Conservation (phyloP, 2,888 invertebrate genomes). For the Drosophila hamatofila region DNA sequence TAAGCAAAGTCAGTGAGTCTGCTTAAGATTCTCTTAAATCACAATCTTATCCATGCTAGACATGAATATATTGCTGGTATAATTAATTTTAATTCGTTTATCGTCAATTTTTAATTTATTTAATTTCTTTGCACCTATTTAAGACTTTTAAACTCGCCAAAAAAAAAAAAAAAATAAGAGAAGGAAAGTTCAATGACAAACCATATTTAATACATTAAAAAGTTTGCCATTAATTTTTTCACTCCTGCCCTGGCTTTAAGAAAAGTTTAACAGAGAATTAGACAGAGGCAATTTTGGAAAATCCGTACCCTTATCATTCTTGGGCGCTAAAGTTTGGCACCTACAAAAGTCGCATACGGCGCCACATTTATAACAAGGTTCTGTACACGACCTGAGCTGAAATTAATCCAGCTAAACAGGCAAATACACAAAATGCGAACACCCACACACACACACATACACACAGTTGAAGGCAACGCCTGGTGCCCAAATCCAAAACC, state of each 20-base stretch:
- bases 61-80: background rate
- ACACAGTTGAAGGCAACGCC: constrained; percentile 13
- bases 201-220: constrained; percentile 11
- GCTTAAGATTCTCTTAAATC: background rate
- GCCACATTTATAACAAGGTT: constrained; percentile 41
- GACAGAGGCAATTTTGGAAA: constrained; percentile 14
- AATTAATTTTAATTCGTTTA: constrained; percentile 1
- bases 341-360: constrained; percentile 45
- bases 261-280: constrained; percentile 36
- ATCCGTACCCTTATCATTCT: constrained; percentile 11
- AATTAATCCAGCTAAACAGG: constrained; percentile 47
- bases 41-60: background rate
- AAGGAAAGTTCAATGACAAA: constrained; percentile 9
- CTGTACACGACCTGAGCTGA: constrained; percentile 36
- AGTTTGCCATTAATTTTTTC: constrained; percentile 32
- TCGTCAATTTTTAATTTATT: background rate
- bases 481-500: constrained; percentile 7
- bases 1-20: background rate
- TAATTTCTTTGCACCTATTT: background rate
- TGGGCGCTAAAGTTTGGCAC: constrained; percentile 36
- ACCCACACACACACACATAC: constrained; percentile 8
- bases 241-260: background rate
- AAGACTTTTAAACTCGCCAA: background rate
- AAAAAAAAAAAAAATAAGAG: no score
- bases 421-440: constrained; percentile 30